Percentiles rank a stretch among this genome's conserved stretches.
phyloP scores from a whole-genome alignment of 1,140 invertebrate genomes.

The Trachymyrmex septentrionalis region DNA sequence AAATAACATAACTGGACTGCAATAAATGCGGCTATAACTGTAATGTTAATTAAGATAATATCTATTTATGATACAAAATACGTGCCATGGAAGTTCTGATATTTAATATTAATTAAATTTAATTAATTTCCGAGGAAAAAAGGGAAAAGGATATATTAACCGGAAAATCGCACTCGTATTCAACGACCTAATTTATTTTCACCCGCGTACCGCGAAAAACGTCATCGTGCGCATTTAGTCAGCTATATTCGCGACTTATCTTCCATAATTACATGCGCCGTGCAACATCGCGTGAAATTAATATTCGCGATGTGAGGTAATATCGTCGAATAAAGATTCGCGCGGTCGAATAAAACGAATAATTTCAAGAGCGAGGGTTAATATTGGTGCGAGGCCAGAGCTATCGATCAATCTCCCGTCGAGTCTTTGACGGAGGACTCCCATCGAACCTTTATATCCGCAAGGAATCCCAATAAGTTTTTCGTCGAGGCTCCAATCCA shows the following conservation, averaged over 20 bases:
- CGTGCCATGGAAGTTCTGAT: neutral
- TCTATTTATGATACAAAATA: constrained; percentile 22
- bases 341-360: constrained; percentile 31
- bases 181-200: constrained; percentile 53
- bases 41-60: constrained; percentile 54
- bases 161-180: constrained; percentile 35
- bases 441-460: constrained; percentile 66
- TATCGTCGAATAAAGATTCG: neutral
- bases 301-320: constrained; percentile 27
- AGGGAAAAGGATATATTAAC: constrained; percentile 17
- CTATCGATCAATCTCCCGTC: constrained; percentile 67
- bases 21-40: constrained; percentile 10
- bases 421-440: constrained; percentile 32
- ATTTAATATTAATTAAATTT: constrained; percentile 60
- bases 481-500: constrained; percentile 71
- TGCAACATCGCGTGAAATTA: constrained; percentile 50
- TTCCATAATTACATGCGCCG: constrained; percentile 47
- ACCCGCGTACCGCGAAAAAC: neutral
- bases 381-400: constrained; percentile 31
- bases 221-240: constrained; percentile 40
- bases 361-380: constrained; percentile 47
- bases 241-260: constrained; percentile 40
- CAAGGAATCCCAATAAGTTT: constrained; percentile 77
- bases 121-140: constrained; percentile 29
- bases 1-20: neutral